Evolutionary conservation across 2,113 vertebrate species (phyloP).

Genomic region (Sus scrofa): DNA sequence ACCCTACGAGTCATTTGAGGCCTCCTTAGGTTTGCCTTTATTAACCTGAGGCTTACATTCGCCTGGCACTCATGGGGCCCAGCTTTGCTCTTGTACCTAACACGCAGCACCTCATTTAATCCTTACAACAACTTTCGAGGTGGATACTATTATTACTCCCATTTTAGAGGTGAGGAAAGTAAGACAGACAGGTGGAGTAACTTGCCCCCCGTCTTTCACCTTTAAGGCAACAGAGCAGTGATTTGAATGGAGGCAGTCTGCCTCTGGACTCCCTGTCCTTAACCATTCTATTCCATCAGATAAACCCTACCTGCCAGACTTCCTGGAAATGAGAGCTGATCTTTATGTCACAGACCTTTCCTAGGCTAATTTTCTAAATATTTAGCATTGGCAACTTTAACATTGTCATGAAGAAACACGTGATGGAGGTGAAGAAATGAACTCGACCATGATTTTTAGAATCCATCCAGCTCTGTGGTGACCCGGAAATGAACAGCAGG

Average conservation of each 20-base stretch:
- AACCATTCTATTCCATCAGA: accelerated
- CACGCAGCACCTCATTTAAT: background rate
- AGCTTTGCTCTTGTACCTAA: background rate
- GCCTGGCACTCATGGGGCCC: background rate
- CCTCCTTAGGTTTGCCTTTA: accelerated
- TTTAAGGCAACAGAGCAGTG: background rate
- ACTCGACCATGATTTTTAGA: background rate
- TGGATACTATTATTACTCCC: background rate
- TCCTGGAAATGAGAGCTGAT: background rate
- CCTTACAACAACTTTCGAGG: background rate
- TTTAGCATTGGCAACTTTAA: background rate
- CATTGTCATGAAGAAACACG: background rate
- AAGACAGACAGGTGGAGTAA: background rate
- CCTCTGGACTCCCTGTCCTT: background rate
- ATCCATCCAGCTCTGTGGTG: background rate
- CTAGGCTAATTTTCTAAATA: background rate
- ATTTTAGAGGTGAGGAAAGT: background rate
- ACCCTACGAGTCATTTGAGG: accelerated
- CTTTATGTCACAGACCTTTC: background rate
- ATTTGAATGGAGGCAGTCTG: background rate
- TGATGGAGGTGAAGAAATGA: background rate
- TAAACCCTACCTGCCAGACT: accelerated
- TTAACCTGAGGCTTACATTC: background rate
- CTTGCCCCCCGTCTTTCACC: background rate
- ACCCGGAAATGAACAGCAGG: background rate